A percentile compares a stretch with the other conserved stretches of the same genome.
These are phyloP conservation scores for Malacosoma neustria DNA, from an alignment of 2,888 invertebrate species.

Conservation along the genomic window DNA sequence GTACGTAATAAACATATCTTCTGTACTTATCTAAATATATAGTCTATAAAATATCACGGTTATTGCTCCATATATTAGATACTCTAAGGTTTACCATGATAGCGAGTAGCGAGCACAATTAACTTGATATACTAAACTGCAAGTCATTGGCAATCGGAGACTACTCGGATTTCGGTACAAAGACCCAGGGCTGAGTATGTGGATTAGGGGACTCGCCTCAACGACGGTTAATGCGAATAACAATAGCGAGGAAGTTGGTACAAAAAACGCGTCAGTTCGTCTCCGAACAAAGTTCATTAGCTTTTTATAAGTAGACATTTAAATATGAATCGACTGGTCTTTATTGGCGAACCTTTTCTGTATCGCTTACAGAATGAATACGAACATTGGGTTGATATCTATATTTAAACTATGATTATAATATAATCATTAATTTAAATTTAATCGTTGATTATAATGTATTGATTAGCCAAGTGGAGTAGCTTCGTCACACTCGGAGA, in stretches of 20 bases:
- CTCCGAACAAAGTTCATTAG: slow-evolving; percentile 28
- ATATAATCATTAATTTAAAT: no score
- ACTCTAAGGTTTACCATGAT: slow-evolving; percentile 4
- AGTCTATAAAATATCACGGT: no score
- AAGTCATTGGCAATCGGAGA: slow-evolving; percentile 62
- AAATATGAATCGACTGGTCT: slow-evolving; percentile 4
- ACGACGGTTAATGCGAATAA: slow-evolving; percentile 31
- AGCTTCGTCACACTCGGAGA: no score
- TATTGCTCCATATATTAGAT: no score
- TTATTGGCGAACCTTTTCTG: background rate
- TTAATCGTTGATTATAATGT: no score
- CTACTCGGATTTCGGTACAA: slow-evolving; percentile 58
- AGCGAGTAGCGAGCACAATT: slow-evolving; percentile 39
- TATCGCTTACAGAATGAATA: background rate
- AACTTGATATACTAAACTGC: slow-evolving; percentile 52
- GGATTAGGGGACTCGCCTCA: slow-evolving; percentile 31
- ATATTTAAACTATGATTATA: no score
- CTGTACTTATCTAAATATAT: no score
- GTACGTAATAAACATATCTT: no score
- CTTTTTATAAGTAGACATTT: slow-evolving; percentile 21
- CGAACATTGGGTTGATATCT: background rate
- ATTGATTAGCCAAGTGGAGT: no score
- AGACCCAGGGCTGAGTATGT: slow-evolving; percentile 35
- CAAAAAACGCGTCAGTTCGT: slow-evolving; percentile 24
- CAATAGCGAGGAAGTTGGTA: slow-evolving; percentile 37